Evolutionary conservation across 1,140 invertebrate species (phyloP), one percentile per base, ranked within the genome.

Genomic region (Habropoda laboriosa): DNA sequence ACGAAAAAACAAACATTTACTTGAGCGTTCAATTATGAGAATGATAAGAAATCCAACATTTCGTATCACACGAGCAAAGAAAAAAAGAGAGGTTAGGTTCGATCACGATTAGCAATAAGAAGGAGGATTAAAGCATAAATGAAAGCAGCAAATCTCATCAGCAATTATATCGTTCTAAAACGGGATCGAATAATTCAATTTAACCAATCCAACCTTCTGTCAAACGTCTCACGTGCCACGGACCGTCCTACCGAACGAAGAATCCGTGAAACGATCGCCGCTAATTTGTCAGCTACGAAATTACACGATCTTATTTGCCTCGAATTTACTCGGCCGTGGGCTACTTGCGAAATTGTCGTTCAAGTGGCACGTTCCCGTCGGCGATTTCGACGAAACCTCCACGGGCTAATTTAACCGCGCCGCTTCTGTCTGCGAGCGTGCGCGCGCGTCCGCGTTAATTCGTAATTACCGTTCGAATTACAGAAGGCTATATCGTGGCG

Each of bases 391-490:
- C n/a, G 30, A 71, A 70, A 77, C 32, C 75, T 71, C 55, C 42
- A 55, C 53, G 55, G 24, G 40, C 53, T 57, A 71, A 77, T 77
- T 71, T 70, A 77, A 60, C 73, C 40, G 27, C 16, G n/a, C 16
- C 55, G 13, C 21, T n/a, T 42, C 12, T 6, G 12, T 42, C 5
- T 12, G 40, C 27, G 4, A 18, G 18, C 18, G 40, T 32, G 63
- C 27, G 16, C n/a, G n/a, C 16, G 61, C 21, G 45, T 45, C 27
- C 49, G 55, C 55, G 75, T 77, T 77, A 77, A 77, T 70, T 77
- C 64, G 53, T 77, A 77, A 71, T 77, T 77, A 77, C 53, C 16
- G 66, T 40, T 49, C 75, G 42, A 77, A 77, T 77, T 71, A 49
- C 66, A 51, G 1, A 10, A 10, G 32, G n/a, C 21, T 6, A 18